These are phyloP conservation scores for Heliconius hermathena DNA, from an alignment of 1,140 invertebrate genomes.

Conservation along the genomic window DNA sequence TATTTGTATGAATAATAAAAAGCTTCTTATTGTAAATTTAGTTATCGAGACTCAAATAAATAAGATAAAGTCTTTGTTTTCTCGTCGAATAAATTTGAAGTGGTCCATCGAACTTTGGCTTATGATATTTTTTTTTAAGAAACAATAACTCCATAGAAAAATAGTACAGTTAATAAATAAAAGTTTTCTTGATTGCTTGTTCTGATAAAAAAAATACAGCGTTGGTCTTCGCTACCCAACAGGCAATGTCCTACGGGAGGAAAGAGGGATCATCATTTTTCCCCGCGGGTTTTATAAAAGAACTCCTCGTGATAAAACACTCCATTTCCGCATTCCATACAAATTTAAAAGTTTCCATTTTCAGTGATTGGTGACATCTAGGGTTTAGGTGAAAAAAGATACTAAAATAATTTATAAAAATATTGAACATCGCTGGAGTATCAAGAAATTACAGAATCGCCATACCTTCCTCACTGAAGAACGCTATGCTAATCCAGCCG, in stretches of 20 bases:
- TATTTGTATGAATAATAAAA: background rate
- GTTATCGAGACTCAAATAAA: background rate
- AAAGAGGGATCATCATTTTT: too few relatives aligned
- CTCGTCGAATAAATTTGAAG: background rate
- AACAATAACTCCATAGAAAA: background rate
- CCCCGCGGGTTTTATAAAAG: too few relatives aligned
- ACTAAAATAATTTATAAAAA: background rate
- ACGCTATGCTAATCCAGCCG: constrained; percentile 53
- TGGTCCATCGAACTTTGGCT: background rate
- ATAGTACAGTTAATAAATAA: too few relatives aligned
- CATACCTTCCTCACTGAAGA: constrained; percentile 27
- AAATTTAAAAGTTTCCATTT: too few relatives aligned
- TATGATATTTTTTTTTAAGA: background rate
- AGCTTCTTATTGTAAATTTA: background rate
- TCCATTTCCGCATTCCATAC: too few relatives aligned
- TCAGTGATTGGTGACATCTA: too few relatives aligned
- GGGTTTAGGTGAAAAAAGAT: too few relatives aligned
- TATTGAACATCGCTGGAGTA: background rate
- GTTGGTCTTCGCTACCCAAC: too few relatives aligned
- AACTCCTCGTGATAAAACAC: too few relatives aligned
- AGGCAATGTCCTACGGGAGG: too few relatives aligned
- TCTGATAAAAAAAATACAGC: too few relatives aligned
- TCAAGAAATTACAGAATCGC: background rate
- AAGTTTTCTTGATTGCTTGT: too few relatives aligned
- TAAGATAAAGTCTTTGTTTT: background rate